phyloP scores from a whole-genome alignment of 1,140 invertebrate genomes.

The Drosophila bifasciata region DNA sequence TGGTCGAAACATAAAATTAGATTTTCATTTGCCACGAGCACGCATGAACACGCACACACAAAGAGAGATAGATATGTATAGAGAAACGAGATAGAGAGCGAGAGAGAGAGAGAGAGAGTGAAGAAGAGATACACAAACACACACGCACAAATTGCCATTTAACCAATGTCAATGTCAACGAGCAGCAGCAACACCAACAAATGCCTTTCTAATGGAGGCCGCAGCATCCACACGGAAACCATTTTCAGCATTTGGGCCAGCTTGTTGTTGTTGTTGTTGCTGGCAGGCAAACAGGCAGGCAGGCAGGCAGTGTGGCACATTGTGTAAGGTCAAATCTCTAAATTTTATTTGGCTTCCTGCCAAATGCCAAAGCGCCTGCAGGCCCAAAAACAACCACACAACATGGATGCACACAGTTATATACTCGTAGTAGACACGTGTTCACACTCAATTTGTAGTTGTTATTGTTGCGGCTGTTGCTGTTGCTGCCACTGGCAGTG shows the following conservation, averaged over 20 bases:
- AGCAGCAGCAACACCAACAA: constrained; percentile 50
- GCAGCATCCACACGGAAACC: constrained; percentile 75
- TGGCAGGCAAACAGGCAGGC: constrained; percentile 27
- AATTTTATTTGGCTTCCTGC: constrained; percentile 79
- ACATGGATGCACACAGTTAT: constrained; percentile 9
- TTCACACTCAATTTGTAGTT: constrained; percentile 50
- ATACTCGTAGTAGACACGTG: no score
- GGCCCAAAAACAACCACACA: constrained; percentile 39
- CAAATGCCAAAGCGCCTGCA: constrained; percentile 66
- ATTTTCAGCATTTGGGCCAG: constrained; percentile 66
- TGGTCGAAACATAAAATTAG: constrained; percentile 64
- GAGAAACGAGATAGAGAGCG: background rate
- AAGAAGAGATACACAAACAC: constrained; percentile 15
- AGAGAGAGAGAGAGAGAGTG: background rate
- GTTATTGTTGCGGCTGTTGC: constrained; percentile 44
- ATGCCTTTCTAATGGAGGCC: constrained; percentile 74
- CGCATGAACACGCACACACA: background rate
- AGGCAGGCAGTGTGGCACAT: constrained; percentile 35
- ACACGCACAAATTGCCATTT: constrained; percentile 74
- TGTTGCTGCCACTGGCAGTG: constrained; percentile 21
- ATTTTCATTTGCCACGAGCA: constrained; percentile 49
- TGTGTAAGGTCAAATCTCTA: constrained; percentile 76
- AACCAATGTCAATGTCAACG: constrained; percentile 78
- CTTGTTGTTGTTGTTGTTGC: constrained; percentile 22
- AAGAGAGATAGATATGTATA: background rate